These are phyloP conservation scores for Diorhabda elongata DNA, from an alignment of 1,140 invertebrate species.

Conservation along the genomic window DNA sequence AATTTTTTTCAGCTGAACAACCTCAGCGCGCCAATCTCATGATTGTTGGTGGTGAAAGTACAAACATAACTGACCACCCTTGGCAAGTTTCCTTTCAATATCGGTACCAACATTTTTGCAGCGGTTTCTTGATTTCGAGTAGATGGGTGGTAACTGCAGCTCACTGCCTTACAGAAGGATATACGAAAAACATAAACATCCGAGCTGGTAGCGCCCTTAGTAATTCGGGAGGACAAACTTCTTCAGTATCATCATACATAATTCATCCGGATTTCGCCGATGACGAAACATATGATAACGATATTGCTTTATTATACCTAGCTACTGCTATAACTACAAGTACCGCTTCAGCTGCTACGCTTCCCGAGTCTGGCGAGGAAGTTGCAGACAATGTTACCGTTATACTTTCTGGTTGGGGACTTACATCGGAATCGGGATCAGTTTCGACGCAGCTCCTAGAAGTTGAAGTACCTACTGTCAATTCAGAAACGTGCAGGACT, in stretches of 20 bases:
- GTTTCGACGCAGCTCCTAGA: not conserved
- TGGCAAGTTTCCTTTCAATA: not conserved
- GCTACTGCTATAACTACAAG: not conserved
- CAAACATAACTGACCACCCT: not conserved
- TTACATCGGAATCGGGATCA: not conserved
- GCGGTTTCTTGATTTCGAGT: not conserved
- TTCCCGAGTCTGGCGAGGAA: not conserved
- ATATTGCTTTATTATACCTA: slow-evolving; percentile 7
- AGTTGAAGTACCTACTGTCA: slow-evolving; percentile 4
- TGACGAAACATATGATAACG: not conserved
- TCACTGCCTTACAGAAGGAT: not conserved
- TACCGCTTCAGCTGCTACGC: not conserved
- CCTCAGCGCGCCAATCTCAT: not conserved
- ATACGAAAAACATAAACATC: not conserved
- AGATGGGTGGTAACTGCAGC: not conserved
- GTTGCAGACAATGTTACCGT: not conserved
- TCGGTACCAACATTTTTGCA: not conserved
- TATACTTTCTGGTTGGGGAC: slow-evolving; percentile 8
- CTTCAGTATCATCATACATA: not conserved
- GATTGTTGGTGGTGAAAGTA: not conserved
- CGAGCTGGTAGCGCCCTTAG: not conserved
- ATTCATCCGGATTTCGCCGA: not conserved
- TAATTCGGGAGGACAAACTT: not conserved
- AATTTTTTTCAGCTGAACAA: too few relatives aligned
- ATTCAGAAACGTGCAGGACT: not conserved